Base-by-base conservation (phyloP, 2,888 invertebrate genomes). In the Scotopteryx bipunctaria region DNA sequence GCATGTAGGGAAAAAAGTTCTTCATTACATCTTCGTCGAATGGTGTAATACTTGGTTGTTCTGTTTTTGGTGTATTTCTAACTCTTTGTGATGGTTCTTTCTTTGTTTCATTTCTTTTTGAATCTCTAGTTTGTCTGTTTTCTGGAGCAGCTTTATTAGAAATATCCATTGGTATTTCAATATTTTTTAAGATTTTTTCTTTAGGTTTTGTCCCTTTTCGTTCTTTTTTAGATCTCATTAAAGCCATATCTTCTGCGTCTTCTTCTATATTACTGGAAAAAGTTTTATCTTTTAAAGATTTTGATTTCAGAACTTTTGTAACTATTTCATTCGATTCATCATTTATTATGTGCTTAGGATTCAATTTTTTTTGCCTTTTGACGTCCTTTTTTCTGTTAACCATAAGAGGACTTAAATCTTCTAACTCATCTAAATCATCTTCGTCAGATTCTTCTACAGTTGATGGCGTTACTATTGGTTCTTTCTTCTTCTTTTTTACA, bases 71-170 rank as follows among this genome's bases (percentile, higher is more conserved):
- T 33, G 43, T 19, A 0, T 36, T 23, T 11, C 15, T 16, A n/a
- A 1, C 31, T 27, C 9, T 49, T 9, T 37, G 49, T 14, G 3
- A 13, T 9, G 38, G n/a, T 11, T 40, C 21, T 21, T 38, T 49
- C 21, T 44, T 41, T 8, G n/a, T 17, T 41, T 33, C 23, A 2
- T 43, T 41, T 32, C 19, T 29, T 27, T 55, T 46, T 59, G 48
- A 35, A 45, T 59, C 57, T 32, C 67, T 5, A 65, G 71, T 38
- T 71, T 58, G 16, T 52, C 59, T 16, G 65, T 66, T 71, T 40
- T 53, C 57, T 23, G 46, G 40, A n/a, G 64, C 58, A 25, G 61
- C 61, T 45, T 13, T 59, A 45, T 54, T 52, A 58, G n/a, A 50
- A 25, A 25, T 55, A 15, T 46, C 52, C 43, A 45, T 50, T 1